Evolutionary conservation across 2,888 invertebrate genomes (phyloP).

Genomic region (Diplolepis rosae): DNA sequence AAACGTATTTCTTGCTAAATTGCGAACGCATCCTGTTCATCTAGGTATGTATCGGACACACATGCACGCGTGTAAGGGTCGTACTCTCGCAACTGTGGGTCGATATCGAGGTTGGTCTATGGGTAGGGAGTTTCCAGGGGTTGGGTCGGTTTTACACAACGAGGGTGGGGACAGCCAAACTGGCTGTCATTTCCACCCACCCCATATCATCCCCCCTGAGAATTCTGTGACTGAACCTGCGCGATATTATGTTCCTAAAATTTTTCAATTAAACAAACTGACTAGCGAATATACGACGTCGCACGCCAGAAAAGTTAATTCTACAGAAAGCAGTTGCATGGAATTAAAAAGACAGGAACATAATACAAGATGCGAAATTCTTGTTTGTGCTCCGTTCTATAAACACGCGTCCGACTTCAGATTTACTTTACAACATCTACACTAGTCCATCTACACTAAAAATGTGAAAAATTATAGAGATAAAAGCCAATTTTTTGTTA

Average conservation of each 20-base stretch:
- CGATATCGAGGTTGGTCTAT: constrained; percentile 41
- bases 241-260: constrained; percentile 12
- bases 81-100: constrained; percentile 38
- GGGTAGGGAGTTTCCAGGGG: constrained; percentile 38
- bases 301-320: neutral
- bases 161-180: constrained; percentile 30
- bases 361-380: neutral
- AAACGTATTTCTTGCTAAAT: neutral
- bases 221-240: constrained; percentile 12
- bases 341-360: neutral
- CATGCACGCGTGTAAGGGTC: constrained; percentile 32
- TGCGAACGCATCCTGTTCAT: neutral
- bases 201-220: constrained; percentile 16
- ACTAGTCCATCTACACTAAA: neutral
- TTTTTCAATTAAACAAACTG: neutral
- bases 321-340: neutral
- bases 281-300: neutral
- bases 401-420: neutral
- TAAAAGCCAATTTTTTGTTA: no score
- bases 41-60: neutral
- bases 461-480: neutral
- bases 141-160: constrained; percentile 28
- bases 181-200: constrained; percentile 46
- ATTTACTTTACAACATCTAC: neutral
- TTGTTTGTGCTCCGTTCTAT: neutral